phyloP scores from a whole-genome alignment of 35 echinoderm and acorn worm species.

The Eucidaris tribuloides region DNA sequence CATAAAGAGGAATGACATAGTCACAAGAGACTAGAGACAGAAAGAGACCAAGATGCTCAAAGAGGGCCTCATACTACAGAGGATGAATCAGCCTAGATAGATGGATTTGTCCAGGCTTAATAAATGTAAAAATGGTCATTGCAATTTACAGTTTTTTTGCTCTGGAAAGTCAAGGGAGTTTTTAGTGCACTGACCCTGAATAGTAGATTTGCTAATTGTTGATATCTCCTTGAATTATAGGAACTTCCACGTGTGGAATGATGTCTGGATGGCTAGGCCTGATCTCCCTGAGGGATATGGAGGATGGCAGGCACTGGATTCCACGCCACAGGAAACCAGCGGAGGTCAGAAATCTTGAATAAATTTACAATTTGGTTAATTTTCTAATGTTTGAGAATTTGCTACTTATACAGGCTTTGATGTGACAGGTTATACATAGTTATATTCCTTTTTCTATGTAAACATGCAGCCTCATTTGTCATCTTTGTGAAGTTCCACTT shows the following conservation, averaged over 20 bases:
- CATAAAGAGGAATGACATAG: no score
- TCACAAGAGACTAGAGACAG: no score
- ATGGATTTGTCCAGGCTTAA: no score
- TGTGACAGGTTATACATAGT: background rate
- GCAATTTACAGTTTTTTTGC: no score
- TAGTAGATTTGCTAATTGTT: no score
- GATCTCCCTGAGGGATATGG: conserved; percentile 93
- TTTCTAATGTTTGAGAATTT: background rate
- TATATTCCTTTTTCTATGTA: background rate
- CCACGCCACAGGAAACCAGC: conserved; percentile 97
- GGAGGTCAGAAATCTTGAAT: conserved; percentile 20
- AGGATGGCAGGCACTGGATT: conserved; percentile 97
- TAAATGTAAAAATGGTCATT: no score
- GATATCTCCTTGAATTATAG: no score
- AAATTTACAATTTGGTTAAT: background rate
- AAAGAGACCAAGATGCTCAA: no score
- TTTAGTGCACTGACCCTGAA: no score
- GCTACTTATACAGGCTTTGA: background rate
- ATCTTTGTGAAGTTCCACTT: background rate
- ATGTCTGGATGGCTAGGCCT: conserved; percentile 89
- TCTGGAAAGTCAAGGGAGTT: no score
- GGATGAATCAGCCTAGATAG: no score
- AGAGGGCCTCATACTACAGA: no score
- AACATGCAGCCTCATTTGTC: background rate
- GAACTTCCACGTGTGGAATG: conserved; percentile 99